Conservation (phyloP, 2,888 invertebrate species). For the Craniophora ligustri region DNA sequence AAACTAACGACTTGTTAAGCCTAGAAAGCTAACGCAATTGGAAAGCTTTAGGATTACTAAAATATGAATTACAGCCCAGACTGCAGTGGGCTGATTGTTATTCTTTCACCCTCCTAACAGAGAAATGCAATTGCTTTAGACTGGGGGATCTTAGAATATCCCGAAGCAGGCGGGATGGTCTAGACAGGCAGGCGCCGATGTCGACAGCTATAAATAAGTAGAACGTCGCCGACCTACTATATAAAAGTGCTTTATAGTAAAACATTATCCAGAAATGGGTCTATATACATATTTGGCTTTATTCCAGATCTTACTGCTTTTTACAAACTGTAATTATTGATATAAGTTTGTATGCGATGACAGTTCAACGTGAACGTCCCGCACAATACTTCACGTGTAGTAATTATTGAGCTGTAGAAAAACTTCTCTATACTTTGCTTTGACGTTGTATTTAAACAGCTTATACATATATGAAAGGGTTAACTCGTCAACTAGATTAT, state of each 20-base stretch:
- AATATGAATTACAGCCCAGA: constrained; percentile 34
- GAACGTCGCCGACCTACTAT: constrained; percentile 62
- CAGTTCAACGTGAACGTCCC: too few species aligned
- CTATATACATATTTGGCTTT: constrained; percentile 62
- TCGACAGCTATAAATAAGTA: constrained; percentile 67
- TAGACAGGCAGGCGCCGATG: constrained; percentile 76
- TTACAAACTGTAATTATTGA: too few species aligned
- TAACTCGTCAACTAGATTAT: not conserved
- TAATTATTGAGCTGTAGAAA: constrained; percentile 62
- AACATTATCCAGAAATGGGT: constrained; percentile 51
- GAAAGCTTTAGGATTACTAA: constrained; percentile 47
- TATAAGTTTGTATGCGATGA: too few species aligned
- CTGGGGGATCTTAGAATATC: constrained; percentile 62
- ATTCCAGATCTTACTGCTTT: constrained; percentile 48
- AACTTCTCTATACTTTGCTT: too few species aligned
- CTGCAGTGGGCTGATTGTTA: constrained; percentile 13
- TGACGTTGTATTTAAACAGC: constrained; percentile 29
- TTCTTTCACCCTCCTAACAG: constrained; percentile 13
- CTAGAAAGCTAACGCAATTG: constrained; percentile 58
- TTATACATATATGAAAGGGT: constrained; percentile 9
- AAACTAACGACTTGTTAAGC: constrained; percentile 53
- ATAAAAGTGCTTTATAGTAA: constrained; percentile 56
- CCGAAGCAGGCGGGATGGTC: constrained; percentile 68
- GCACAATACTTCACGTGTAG: constrained; percentile 56
- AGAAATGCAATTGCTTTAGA: constrained; percentile 42